A percentile compares a stretch with the other conserved stretches of the same genome.
Evolutionary conservation across 2,797 vertebrate genomes (phyloP).

Genomic region (Phalloptychus januarius): DNA sequence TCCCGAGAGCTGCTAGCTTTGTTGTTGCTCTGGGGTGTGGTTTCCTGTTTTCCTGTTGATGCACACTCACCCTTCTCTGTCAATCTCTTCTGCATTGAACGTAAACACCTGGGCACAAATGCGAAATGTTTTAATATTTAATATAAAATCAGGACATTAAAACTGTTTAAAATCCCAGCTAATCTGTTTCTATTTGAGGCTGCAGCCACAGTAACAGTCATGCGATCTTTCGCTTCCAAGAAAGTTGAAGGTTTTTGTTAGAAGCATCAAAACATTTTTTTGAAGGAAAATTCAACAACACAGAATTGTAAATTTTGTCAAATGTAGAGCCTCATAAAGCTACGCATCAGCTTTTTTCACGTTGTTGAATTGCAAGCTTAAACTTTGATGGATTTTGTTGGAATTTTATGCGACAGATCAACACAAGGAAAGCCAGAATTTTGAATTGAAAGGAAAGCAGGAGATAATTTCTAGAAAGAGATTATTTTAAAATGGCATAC

Average conservation of each 20-base stretch:
- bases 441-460: background rate
- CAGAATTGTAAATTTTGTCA: background rate
- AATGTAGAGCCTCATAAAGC: background rate
- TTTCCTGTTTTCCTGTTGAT: slow-evolving; percentile 25
- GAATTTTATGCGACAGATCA: background rate
- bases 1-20: slow-evolving; percentile 17
- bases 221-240: background rate
- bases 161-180: background rate
- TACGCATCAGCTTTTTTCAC: background rate
- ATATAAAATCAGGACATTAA: background rate
- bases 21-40: slow-evolving; percentile 9
- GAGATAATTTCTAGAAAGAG: background rate
- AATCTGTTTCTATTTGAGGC: background rate
- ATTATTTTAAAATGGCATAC: background rate
- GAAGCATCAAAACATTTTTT: background rate
- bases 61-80: slow-evolving; percentile 92
- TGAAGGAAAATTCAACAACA: background rate
- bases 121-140: background rate
- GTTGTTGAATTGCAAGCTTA: background rate
- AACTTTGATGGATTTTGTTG: background rate
- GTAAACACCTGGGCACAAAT: slow-evolving; percentile 84
- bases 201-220: too few species aligned
- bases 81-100: slow-evolving; percentile 91
- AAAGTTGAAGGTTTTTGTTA: background rate
- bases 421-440: background rate